A percentile compares a stretch with the other conserved stretches of the same genome.
These are phyloP conservation scores for Fregata magnificens DNA, from an alignment of 2,113 vertebrate species.

Conservation along the genomic window DNA sequence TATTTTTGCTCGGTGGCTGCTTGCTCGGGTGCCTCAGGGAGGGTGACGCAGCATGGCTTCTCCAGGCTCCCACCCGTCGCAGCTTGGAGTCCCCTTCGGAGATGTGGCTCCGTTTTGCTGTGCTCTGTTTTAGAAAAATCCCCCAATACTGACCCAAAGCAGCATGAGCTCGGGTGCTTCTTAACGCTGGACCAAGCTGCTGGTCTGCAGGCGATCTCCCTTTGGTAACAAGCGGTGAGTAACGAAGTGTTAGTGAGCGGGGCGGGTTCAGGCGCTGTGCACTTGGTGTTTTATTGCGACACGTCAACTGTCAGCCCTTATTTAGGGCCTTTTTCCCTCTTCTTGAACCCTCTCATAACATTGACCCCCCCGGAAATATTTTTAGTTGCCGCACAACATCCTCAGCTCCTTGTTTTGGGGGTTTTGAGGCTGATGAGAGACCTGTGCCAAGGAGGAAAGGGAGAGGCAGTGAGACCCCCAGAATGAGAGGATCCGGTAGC, in stretches of 20 bases:
- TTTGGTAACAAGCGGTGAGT: neutral
- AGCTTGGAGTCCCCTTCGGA: fast-evolving
- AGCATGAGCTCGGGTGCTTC: neutral
- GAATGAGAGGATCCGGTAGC: fast-evolving
- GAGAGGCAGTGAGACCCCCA: neutral
- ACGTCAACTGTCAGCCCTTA: neutral
- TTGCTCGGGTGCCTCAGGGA: neutral
- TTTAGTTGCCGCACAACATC: neutral
- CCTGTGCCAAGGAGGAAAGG: neutral
- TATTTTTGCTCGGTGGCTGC: neutral
- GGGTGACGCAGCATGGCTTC: neutral
- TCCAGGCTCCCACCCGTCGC: neutral
- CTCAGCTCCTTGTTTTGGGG: neutral
- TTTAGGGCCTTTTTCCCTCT: neutral
- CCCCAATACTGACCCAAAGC: neutral
- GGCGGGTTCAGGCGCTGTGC: fast-evolving
- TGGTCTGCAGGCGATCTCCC: neutral
- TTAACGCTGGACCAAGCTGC: neutral
- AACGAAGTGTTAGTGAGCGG: neutral
- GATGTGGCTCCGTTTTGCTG: fast-evolving
- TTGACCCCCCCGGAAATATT: no score
- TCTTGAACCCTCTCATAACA: neutral
- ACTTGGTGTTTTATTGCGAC: neutral
- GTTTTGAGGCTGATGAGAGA: neutral
- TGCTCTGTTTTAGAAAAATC: neutral